Evolutionary conservation across 1,140 invertebrate species (phyloP).

Genomic region (Megalopta genalis): DNA sequence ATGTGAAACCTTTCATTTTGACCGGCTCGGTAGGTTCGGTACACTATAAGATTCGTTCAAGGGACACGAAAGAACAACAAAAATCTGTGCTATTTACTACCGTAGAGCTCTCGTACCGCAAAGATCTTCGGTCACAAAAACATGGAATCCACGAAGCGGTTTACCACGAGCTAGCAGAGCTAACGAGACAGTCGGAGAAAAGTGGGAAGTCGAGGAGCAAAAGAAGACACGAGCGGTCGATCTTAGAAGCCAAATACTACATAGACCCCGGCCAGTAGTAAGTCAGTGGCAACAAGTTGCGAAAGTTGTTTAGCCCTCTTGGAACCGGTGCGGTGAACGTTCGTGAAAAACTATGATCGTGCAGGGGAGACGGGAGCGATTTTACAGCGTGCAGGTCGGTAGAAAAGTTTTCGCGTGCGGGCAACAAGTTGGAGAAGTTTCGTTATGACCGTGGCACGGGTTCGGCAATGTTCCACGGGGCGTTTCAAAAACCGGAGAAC

Average conservation of each 20-base stretch:
- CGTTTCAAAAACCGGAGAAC: conserved; percentile 52
- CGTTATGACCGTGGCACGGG: conserved; percentile 40
- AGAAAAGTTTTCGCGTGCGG: conserved; percentile 53
- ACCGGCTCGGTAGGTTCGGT: too few relatives aligned
- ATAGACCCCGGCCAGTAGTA: conserved; percentile 3
- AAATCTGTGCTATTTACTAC: too few relatives aligned
- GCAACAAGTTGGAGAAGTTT: conserved; percentile 64
- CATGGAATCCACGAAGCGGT: too few relatives aligned
- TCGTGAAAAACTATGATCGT: conserved; percentile 56
- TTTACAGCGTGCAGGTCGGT: conserved; percentile 45
- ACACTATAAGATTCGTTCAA: too few relatives aligned
- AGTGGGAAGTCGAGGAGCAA: background rate
- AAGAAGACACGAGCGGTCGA: conserved; percentile 17
- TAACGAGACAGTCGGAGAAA: too few relatives aligned
- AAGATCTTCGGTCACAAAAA: too few relatives aligned
- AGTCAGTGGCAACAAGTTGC: conserved; percentile 72
- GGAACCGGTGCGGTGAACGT: conserved; percentile 35
- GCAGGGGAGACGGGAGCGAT: conserved; percentile 45
- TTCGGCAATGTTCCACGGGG: conserved; percentile 28
- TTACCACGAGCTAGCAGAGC: too few relatives aligned
- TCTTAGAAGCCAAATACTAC: conserved; percentile 27
- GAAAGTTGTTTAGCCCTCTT: conserved; percentile 66
- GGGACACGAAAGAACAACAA: too few relatives aligned
- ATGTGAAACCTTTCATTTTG: too few relatives aligned
- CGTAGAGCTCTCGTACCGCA: too few relatives aligned